Conservation (phyloP, 2,113 vertebrate species). For the Phoenicopterus ruber region DNA sequence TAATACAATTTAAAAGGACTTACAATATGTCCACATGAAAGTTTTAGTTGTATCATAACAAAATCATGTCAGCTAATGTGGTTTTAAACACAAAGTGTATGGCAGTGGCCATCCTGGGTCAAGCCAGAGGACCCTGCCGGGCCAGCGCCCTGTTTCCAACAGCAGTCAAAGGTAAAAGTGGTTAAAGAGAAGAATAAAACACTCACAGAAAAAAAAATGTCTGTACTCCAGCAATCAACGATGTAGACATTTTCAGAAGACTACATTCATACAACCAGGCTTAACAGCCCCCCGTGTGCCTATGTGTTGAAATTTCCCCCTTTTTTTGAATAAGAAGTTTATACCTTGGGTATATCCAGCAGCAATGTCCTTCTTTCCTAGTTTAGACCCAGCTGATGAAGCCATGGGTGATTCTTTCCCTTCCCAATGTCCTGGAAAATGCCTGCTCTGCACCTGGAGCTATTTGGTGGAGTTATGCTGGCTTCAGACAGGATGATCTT, state of each 20-base stretch:
- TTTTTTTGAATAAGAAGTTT: neutral
- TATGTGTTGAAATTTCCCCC: neutral
- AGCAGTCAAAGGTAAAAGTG: neutral
- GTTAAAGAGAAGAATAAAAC: conserved; percentile 1
- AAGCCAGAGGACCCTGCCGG: neutral
- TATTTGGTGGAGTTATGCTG: conserved; percentile 18
- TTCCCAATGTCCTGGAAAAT: neutral
- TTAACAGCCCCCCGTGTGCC: neutral
- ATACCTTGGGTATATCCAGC: neutral
- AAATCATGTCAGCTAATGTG: neutral
- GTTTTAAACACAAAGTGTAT: neutral
- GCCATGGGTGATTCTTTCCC: neutral
- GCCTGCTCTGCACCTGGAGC: neutral
- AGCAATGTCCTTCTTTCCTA: neutral
- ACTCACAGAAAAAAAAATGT: neutral
- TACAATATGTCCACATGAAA: neutral
- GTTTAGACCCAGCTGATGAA: neutral
- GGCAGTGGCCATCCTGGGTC: neutral
- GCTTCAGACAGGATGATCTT: conserved; percentile 20
- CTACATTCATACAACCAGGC: neutral
- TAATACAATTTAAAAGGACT: neutral
- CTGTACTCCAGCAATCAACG: neutral
- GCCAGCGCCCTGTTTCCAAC: neutral
- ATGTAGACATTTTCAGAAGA: neutral
- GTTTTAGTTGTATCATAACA: neutral